Evolutionary conservation across 2,797 vertebrate genomes (phyloP).

Genomic region (Tokudaia tokunoshimensis): DNA sequence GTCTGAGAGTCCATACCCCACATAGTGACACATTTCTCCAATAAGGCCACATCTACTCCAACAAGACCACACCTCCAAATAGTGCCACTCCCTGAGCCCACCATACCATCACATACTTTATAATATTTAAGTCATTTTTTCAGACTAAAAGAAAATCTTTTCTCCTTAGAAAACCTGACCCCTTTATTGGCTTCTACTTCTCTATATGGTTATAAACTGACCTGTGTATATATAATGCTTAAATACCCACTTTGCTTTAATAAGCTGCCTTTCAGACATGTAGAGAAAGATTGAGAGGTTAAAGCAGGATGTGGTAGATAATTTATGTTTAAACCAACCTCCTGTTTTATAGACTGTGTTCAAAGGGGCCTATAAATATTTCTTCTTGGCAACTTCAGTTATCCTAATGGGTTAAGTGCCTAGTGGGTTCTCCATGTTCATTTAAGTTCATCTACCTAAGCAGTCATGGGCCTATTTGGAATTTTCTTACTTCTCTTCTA

Average conservation of each 20-base stretch:
- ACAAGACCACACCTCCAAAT: not conserved
- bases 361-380: constrained; percentile 81
- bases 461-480: not conserved
- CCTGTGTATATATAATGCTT: constrained; percentile 45
- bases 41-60: not conserved
- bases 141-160: not conserved
- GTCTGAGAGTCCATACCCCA: not conserved
- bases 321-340: constrained; percentile 79
- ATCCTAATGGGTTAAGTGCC: constrained; percentile 76
- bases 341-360: constrained; percentile 77
- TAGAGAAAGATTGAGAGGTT: constrained; percentile 82
- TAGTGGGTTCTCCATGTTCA: not conserved
- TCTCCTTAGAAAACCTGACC: constrained; percentile 37
- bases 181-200: constrained; percentile 54
- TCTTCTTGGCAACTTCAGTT: constrained; percentile 74
- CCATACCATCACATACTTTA: not conserved
- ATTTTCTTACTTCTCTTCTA: not conserved
- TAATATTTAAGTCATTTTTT: constrained; percentile 5
- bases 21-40: not conserved
- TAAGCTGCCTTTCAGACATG: constrained; percentile 75
- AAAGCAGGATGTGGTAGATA: constrained; percentile 77
- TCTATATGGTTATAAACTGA: constrained; percentile 68
- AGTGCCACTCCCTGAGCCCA: not conserved
- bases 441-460: constrained; percentile 35
- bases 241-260: constrained; percentile 79